Conservation (phyloP, 2,797 vertebrate genomes). For the Muscicapa striata region DNA sequence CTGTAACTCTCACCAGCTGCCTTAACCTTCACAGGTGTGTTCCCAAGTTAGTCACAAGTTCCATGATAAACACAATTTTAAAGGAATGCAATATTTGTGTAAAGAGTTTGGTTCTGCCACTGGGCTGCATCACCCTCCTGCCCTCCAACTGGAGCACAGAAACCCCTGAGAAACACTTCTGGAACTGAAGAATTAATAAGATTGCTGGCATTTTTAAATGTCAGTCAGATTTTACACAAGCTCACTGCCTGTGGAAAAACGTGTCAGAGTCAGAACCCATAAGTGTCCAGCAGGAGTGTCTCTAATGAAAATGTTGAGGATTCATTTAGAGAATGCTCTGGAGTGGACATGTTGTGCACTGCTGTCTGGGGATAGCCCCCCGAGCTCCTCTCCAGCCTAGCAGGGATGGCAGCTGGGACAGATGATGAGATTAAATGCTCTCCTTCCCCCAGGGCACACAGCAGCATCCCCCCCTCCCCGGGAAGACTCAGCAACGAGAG, state of each 20-base stretch:
- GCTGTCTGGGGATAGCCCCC: neutral
- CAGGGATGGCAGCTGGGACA: constrained; percentile 20
- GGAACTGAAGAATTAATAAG: constrained; percentile 53
- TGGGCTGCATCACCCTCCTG: neutral
- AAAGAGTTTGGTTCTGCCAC: neutral
- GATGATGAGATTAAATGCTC: constrained; percentile 46
- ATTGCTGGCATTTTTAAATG: constrained; percentile 60
- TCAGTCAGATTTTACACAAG: constrained; percentile 52
- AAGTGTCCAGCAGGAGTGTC: constrained; percentile 4
- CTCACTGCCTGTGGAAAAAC: neutral
- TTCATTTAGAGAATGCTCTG: constrained; percentile 1
- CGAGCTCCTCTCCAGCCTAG: constrained; percentile 6
- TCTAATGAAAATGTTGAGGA: constrained; percentile 40
- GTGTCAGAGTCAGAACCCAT: neutral
- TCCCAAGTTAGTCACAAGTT: neutral
- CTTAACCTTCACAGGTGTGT: neutral
- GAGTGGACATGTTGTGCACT: neutral
- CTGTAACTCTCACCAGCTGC: neutral
- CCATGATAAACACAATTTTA: neutral
- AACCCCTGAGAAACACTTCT: constrained; percentile 8
- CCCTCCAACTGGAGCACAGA: neutral
- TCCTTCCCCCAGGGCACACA: neutral
- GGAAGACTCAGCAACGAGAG: constrained; percentile 7
- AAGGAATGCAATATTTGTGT: neutral
- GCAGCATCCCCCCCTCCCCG: neutral